Evolutionary conservation across 1,140 invertebrate genomes (phyloP), one percentile per base, ranked within the genome.

Genomic region (Bombus cullumanus): DNA sequence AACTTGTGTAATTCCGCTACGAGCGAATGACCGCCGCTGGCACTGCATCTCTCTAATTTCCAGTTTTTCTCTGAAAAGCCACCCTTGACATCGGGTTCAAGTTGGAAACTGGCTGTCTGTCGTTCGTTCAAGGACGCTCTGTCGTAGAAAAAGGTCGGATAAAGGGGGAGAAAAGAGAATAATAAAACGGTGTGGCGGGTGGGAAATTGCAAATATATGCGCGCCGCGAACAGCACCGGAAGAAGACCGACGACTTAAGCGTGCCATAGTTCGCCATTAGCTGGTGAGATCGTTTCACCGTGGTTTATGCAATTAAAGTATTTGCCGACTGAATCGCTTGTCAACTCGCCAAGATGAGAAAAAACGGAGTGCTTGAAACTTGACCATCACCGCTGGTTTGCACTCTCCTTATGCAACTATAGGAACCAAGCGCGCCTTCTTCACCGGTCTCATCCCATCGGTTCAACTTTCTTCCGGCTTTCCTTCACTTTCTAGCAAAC

Each of bases 271-370:
- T 88, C 62, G 78, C 83, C 71, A 79, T 88, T 86, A 88, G 80
- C 82, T 76, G 53, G 73, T 66, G 43, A 78, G 69, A 34, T 73
- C 66, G 78, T 64, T 64, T 25, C 77, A 37, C 22, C 66, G 12
- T 39, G 41, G 41, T 83, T 62, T 66, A 66, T 41, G 80, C 85
- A 91, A 91, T 91, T 90, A 89, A 89, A 91, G 84, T 89, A 86
- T 91, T 91, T 88, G 83, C 77, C 53, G 77, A 71, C 31, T 88
- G 89, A 90, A 90, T 89, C 89, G 87, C 81, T 91, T 88, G 89
- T 90, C 89, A 88, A 86, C 81, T 62, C 28, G 34, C 37, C 39
- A 34, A 25, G 34, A 81, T 6, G 9, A 68, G 37, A 74, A 83
- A 64, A 79, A 62, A n/a, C 64, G 57, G 37, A 25, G 62, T 53